Base-by-base conservation (phyloP, 2,888 invertebrate genomes). In the Panopea generosa region DNA sequence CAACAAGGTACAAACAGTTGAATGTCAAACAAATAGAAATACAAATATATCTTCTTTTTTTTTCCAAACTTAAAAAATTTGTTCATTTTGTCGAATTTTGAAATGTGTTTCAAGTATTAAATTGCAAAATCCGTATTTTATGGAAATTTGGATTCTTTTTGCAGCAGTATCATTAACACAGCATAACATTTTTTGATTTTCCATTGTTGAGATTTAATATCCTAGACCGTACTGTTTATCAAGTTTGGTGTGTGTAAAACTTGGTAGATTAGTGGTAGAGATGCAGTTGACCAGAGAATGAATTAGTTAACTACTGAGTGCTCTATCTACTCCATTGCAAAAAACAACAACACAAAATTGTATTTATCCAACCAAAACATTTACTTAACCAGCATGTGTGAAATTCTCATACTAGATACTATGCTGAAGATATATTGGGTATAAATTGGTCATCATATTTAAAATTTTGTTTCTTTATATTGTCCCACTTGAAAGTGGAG, bases 281-380 rank as follows among this genome's bases (percentile, higher is more conserved):
- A 26, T n/a, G 24, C 53, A 53, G 53, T n/a, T 53, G 53, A 53
- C 27, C 53, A 53, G 53, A 53, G 24, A n/a, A 29, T 45, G 16
- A 29, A 53, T 16, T 26, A n/a, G 26, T n/a, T 53, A 24, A 27
- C 9, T 20, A 16, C 26, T 53, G n/a, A 6, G 7, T 26, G 16
- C 26, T 27, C 53, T 24, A 9, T 33, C 33, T 33, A 33, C 11
- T 4, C 33, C 33, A 33, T 11, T 11, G 33, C 6, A 7, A 47
- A 16, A 16, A 47, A 16, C 47, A 47, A 16, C n/a, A 4, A 4
- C 4, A 47, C 47, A 6, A 16, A 16, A 47, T 6, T 18, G 4
- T 47, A 6, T 11, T 11, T 11, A 33, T 4, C 53, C 27, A 16
- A 1, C 33, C 33, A 11, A 33, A 7, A 33, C 33, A 4, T 4